Evolutionary conservation across 2,797 vertebrate genomes (phyloP).

Genomic region (Lutjanus argentimaculatus): DNA sequence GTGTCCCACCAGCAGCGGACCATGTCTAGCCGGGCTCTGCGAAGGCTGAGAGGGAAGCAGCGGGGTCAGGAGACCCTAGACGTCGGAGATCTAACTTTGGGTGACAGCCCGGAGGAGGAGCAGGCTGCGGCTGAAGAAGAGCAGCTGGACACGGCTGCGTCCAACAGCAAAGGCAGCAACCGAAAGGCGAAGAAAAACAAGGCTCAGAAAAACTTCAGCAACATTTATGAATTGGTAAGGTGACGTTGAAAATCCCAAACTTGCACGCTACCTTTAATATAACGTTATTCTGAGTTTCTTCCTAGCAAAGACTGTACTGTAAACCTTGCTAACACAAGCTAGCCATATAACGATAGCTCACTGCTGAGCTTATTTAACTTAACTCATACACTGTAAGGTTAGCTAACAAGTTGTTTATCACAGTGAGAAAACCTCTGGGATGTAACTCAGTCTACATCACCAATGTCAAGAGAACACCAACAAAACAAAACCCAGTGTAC

Average conservation of each 20-base stretch:
- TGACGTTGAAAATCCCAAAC: background rate
- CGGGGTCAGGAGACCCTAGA: conserved; percentile 91
- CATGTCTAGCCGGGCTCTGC: conserved; percentile 93
- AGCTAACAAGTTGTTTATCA: background rate
- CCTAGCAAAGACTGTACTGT: background rate
- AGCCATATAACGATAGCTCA: conserved; percentile 18
- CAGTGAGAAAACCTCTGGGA: background rate
- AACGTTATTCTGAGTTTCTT: background rate
- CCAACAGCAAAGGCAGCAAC: conserved; percentile 54
- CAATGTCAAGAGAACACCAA: background rate
- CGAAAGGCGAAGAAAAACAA: conserved; percentile 84
- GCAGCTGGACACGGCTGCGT: conserved; percentile 58
- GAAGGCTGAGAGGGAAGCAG: conserved; percentile 92
- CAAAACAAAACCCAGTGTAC: background rate
- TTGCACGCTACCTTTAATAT: background rate
- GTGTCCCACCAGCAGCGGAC: conserved; percentile 23
- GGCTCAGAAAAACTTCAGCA: conserved; percentile 86
- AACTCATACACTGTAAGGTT: background rate
- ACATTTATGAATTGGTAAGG: conserved; percentile 92
- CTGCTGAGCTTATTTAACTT: background rate
- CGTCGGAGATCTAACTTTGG: conserved; percentile 74
- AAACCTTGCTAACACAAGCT: conserved; percentile 30
- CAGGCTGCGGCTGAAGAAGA: conserved; percentile 64
- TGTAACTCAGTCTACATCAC: too few relatives aligned
- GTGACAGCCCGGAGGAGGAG: conserved; percentile 71